Evolutionary conservation across 2,888 invertebrate genomes (phyloP), one percentile per base, ranked within the genome.

Genomic region (Parascotia fuliginaria): DNA sequence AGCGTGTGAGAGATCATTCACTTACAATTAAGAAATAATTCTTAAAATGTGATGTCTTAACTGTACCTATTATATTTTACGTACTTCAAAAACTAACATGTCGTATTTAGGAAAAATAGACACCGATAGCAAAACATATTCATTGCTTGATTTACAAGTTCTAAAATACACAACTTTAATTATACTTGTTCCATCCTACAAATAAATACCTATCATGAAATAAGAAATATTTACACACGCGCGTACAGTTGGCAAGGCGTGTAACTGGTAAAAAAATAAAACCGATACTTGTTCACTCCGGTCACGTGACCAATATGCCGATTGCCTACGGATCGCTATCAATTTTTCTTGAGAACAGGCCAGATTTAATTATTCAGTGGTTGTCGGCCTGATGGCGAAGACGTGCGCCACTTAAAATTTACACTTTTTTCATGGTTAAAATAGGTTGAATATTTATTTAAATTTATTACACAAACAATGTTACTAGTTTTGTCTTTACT

Each of bases 281-380:
- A 73, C 71, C 55, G 56, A 37, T 38, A 37, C 48, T 67, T 69
- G 40, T 22, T 65, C 34, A 81, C 61, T 63, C 80, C 42, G 54
- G 77, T 83, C 88, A 88, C 88, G 88, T 76, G 68, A 74, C 65
- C 83, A 80, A 86, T 87, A 86, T 83, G 77, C 80, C 78, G 84
- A 89, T 88, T 86, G 87, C 77, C 75, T 77, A 61, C 75, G 78
- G 81, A 84, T 83, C 74, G 87, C 85, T 81, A 83, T 85, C 86
- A 85, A 86, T 88, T 85, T 87, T 84, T 87, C 82, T 77, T 66
- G 74, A 77, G 80, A 79, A 77, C 76, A 79, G 75, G 56, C 74
- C 66, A 70, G 75, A 80, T 83, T 86, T 85, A 85, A 86, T 85
- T 85, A 87, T 86, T 86, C 82, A 86, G 70, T 54, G 52, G 53